Base-by-base conservation (phyloP, 2,113 vertebrate species). In the Podarcis muralis region DNA sequence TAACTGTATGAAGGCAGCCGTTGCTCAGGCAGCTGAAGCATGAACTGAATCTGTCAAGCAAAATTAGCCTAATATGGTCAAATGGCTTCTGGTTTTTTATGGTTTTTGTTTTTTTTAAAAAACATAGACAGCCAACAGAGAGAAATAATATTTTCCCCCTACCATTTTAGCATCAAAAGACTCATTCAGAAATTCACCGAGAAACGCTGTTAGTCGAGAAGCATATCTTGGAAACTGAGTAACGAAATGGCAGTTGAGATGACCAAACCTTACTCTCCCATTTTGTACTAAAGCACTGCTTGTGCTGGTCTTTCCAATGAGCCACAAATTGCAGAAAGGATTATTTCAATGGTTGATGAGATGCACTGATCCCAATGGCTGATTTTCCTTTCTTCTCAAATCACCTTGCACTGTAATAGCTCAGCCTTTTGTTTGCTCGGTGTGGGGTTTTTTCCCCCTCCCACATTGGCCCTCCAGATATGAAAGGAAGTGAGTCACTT, bases 31-130 rank as follows among this genome's bases (percentile, higher is more conserved):
- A 97, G 93, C 87, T 95, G 95, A 96, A 95, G 92, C 94, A 95
- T 96, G 96, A 96, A 96, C 96, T 95, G 92, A 96, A 96, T 96
- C 93, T 96, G 96, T 96, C 96, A 83, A 81, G 90, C 7, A 72
- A 96, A 96, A 97, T 97, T 95, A 97, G 93, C 90, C 93, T 94
- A 96, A 94, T 96, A 94, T 92, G 93, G 94, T 91, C 85, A 95
- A 95, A 95, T 93, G 93, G 83, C 35, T 95, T 92, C 92, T 94
- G 95, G 88, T 1, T 95, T 93, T 95, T n/a, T n/a, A n/a, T n/a
- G n/a, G n/a, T 96, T 95, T 43, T 53, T 96, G 95, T 48, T 2
- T 53, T 95, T 96, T 11, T 2, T 2, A 11, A 2, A 53, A 95
- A 95, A 92, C 92, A 48, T 86, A 25, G 93, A 86, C 69, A 76